These are phyloP conservation scores for Camponotus pennsylvanicus DNA, from an alignment of 1,140 invertebrate species.

Conservation along the genomic window DNA sequence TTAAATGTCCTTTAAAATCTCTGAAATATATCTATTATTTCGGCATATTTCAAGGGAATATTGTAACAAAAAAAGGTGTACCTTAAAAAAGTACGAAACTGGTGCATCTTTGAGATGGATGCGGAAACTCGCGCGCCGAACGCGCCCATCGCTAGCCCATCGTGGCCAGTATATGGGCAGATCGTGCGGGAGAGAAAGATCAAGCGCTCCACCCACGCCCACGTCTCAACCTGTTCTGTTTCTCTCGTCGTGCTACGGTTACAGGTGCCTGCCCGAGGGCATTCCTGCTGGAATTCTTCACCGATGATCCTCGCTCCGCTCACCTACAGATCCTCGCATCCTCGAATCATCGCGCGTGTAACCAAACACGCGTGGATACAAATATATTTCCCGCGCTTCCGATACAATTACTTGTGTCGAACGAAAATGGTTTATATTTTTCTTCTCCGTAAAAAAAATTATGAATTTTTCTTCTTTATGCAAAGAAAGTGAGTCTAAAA, in stretches of 20 bases:
- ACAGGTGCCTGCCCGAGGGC: constrained; percentile 84
- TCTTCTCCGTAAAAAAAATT: no score
- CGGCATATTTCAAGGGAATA: not conserved
- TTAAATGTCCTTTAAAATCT: not conserved
- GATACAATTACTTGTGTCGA: not conserved
- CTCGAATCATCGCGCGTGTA: constrained; percentile 29
- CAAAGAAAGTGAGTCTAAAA: not conserved
- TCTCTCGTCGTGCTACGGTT: constrained; percentile 81
- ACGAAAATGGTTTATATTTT: not conserved
- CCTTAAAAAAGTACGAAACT: not conserved
- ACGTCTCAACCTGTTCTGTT: constrained; percentile 84
- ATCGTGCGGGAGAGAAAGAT: constrained; percentile 80
- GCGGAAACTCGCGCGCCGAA: constrained; percentile 45
- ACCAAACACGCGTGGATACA: constrained; percentile 2
- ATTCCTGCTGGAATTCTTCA: constrained; percentile 80
- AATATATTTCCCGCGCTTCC: not conserved
- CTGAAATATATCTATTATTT: not conserved
- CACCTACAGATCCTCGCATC: constrained; percentile 53
- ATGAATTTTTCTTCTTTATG: not conserved
- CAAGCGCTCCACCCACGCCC: constrained; percentile 84
- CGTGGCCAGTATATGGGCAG: constrained; percentile 67
- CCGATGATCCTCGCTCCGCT: constrained; percentile 70
- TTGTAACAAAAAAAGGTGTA: not conserved
- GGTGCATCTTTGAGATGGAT: not conserved
- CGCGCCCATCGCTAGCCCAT: constrained; percentile 56